A percentile compares a stretch with the other conserved stretches of the same genome.
Conservation (phyloP, 2,888 invertebrate species). For the Cataglyphis livida region DNA sequence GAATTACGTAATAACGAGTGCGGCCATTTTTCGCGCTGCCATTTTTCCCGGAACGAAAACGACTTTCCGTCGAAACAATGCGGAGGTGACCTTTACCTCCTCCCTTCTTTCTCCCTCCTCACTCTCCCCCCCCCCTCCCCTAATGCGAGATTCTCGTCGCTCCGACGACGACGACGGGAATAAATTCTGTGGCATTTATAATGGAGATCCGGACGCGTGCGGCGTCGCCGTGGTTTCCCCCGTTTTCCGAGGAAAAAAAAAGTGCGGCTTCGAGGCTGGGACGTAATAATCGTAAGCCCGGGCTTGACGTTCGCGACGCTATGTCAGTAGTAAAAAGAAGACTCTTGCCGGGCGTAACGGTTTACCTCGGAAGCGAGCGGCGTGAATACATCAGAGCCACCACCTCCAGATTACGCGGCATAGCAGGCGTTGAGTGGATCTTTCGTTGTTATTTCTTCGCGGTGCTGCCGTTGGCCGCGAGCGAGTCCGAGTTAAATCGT, state of each 20-base stretch:
- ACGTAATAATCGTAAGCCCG: constrained; percentile 67
- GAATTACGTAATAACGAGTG: constrained; percentile 62
- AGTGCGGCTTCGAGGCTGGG: constrained; percentile 13
- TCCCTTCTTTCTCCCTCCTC: background rate
- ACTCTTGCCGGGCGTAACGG: constrained; percentile 58
- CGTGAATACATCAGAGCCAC: constrained; percentile 28
- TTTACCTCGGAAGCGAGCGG: constrained; percentile 51
- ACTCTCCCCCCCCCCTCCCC: background rate
- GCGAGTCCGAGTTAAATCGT: constrained; percentile 32
- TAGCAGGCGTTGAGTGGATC: constrained; percentile 39
- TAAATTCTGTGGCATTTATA: constrained; percentile 62
- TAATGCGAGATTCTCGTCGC: constrained; percentile 35
- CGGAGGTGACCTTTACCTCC: background rate
- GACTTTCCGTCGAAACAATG: constrained; percentile 54
- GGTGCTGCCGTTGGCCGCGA: constrained; percentile 2
- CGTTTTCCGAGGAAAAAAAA: constrained; percentile 30
- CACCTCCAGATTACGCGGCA: constrained; percentile 37
- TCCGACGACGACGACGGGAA: constrained; percentile 32
- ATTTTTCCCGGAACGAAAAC: constrained; percentile 54
- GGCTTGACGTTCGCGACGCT: constrained; percentile 47
- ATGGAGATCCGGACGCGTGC: constrained; percentile 55
- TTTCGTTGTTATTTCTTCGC: constrained; percentile 43
- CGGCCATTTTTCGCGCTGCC: background rate
- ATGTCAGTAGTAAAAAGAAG: constrained; percentile 62
- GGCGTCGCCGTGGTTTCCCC: constrained; percentile 24